Evolutionary conservation across 2,888 invertebrate genomes (phyloP), one percentile per base, ranked within the genome.

Genomic region (Blastobasis adustella): DNA sequence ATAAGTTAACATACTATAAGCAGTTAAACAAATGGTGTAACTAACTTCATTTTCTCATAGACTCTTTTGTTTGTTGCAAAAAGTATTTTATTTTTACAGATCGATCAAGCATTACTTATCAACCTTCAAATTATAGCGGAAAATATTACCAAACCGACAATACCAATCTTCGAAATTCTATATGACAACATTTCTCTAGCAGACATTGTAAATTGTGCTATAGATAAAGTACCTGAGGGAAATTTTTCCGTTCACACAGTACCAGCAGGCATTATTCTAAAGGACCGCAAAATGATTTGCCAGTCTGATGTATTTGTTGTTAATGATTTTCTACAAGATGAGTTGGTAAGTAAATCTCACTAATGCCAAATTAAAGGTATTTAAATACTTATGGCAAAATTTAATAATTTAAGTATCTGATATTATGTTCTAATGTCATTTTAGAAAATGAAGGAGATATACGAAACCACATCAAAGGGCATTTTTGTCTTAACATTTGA

Each of bases 101-200:
- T 74, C 0, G 60, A 69, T 54, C 63, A 64, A 37, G 71, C 68
- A n/a, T 47, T 79, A 2, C 64, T 69, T 54, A 57, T 76, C 46
- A 67, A 65, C 10, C 50, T 79, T 4, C 77, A 79, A 71, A 66
- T 78, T 5, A 57, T 77, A 40, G 57, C 60, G 4, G 75, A 79
- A 49, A 79, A 77, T 51, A 50, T 56, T 7, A 38, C 41, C 3
- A 43, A 56, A 5, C 23, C 23, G 56, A 58, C 7, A 44, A 46
- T 36, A 55, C 77, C n/a, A 66, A 23, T 23, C 23, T 23, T 23
- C 23, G 23, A 74, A 60, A 50, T 66, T 9, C 52, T 66, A 9
- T 63, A 58, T 5, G 55, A 59, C 4, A 54, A 63, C 6, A 58
- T 50, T 10, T 56, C 48, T 37, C 45, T 73, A 36, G 56, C 54